Base-by-base conservation (phyloP, 2,888 invertebrate species). In the Frankliniella intonsa region DNA sequence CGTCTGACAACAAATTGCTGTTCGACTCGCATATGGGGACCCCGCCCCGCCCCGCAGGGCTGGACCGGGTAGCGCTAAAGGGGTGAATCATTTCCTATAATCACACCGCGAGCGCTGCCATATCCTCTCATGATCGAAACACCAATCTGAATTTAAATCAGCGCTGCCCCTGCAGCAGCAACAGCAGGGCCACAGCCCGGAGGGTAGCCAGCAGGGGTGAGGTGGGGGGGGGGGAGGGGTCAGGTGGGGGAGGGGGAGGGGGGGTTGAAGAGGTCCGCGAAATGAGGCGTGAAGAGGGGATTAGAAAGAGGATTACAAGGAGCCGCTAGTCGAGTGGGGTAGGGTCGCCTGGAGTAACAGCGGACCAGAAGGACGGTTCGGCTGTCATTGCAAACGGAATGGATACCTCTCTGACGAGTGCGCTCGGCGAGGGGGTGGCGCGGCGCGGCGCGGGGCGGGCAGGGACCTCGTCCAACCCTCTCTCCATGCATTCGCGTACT, bases 251-350 rank as follows among this genome's bases (percentile, higher is more conserved):
- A 25, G 25, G 22, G 9, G n/a, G 22, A 7, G 69, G n/a, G 69
- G 22, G 25, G 69, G 11, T 25, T 1, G 25, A 9, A 12, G 25
- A 25, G n/a, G 22, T 12, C 12, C 10, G 69, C 69, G 25, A 76
- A 76, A 76, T 76, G 69, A 76, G 25, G 22, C 69, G 69, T 76
- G 69, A 76, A 69, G 22, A 22, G 22, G 25, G 69, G 62, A 62
- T 62, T 62, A 62, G 62, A 62, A 62, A 76, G 69, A 25, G 69
- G 25, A 22, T 25, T 22, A 76, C 22, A 11, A 76, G 69, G 10
- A 9, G n/a, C 69, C 22, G 38, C 38, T n/a, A 11, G 55, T 55
- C 55, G 55, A 11, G 11, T 22, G 11, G 22, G 7, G 11, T 69
- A 10, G n/a, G 1, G 65, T 17, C 19, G 65, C n/a, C 22, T n/a